These are phyloP conservation scores for Drosophila borborema DNA, from an alignment of 2,888 invertebrate genomes.

Conservation along the genomic window DNA sequence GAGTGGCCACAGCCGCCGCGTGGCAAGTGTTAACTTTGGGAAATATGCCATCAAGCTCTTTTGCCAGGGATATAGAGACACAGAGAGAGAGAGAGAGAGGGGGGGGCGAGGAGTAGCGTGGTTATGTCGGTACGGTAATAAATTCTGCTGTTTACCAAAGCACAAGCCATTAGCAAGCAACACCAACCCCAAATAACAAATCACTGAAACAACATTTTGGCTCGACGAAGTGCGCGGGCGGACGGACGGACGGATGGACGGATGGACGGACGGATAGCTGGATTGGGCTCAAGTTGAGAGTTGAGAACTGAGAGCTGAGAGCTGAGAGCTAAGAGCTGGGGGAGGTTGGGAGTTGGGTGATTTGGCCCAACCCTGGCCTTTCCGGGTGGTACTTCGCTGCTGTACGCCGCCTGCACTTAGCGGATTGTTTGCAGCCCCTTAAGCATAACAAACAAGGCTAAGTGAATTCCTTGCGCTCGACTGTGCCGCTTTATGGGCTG, in stretches of 20 bases:
- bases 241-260: too few species aligned
- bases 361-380: conserved; percentile 7
- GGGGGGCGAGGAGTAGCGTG: background rate
- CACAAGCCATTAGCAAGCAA: conserved; percentile 83
- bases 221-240: background rate
- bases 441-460: conserved; percentile 85
- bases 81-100: too few species aligned
- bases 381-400: conserved; percentile 35
- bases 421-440: conserved; percentile 84
- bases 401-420: conserved; percentile 81
- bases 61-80: background rate
- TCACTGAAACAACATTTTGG: conserved; percentile 80
- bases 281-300: background rate
- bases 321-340: background rate
- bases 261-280: background rate
- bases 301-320: background rate
- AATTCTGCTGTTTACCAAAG: conserved; percentile 81
- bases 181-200: conserved; percentile 80
- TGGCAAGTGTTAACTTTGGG: conserved; percentile 81
- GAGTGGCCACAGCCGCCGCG: conserved; percentile 80
- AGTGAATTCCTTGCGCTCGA: conserved; percentile 81
- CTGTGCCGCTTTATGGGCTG: conserved; percentile 81
- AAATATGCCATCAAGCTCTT: conserved; percentile 46
- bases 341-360: background rate
- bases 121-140: conserved; percentile 62